Evolutionary conservation across 2,797 vertebrate genomes (phyloP), one percentile per base, ranked within the genome.

Genomic region (Parambassis ranga): DNA sequence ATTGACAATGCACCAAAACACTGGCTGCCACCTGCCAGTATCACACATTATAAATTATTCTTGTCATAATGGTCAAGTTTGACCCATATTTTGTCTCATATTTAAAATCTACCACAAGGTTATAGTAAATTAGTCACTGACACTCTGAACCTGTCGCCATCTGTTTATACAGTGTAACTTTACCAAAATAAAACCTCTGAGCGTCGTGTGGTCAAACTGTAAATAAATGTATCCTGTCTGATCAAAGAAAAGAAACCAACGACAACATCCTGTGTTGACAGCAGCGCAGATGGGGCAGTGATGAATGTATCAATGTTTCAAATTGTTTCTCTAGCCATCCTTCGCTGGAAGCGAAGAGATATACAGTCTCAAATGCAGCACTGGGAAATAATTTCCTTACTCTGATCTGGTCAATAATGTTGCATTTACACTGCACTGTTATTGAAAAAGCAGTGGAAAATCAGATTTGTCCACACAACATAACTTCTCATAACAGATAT

Each of bases 391-490:
- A 71, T 62, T 68, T 44, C 50, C 38, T 53, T 11, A 9, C 78
- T 71, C 56, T 16, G 43, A 70, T 82, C 52, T 22, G 69, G 73
- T 75, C 83, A 83, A 85, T 83, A 79, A 82, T 15, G 24, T 55
- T 69, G 53, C 38, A 66, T 81, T 77, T 72, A 55, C 66, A 68
- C 75, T 14, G 49, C 59, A 44, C 57, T 10, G 14, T 69, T 82
- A 77, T 77, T 65, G 67, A 65, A 61, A 77, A 81, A 65, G 32
- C 33, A 8, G 37, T 71, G 20, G 31, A 27, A 70, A 82, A 85
- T 79, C 26, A 0, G 44, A 82, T 85, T 83, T 74, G 70, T 74
- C 62, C 60, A 36, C 33, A 55, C 51, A 55, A 55, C 67, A 62
- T 31, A 66, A 53, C 49, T 38, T 65, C 69, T 77, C 44, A 69